Evolutionary conservation across 2,113 vertebrate species (phyloP).

Genomic region (Tragelaphus scriptus): DNA sequence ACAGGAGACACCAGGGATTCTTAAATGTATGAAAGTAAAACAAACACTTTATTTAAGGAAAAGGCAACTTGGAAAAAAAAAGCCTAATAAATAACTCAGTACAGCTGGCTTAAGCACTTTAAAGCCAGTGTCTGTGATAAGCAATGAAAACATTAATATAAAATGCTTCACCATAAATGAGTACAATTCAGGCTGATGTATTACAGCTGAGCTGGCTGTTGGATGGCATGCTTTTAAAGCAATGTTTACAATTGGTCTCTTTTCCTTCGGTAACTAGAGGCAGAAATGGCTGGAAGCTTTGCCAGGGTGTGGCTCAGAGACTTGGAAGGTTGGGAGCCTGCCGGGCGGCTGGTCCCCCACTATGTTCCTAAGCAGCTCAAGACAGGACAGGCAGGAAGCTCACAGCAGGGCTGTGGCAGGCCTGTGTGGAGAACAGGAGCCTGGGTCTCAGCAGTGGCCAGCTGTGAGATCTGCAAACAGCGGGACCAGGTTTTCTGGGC

Average conservation of each 20-base stretch:
- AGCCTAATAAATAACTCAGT: slow-evolving; percentile 80
- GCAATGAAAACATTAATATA: slow-evolving; percentile 83
- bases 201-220: slow-evolving; percentile 62
- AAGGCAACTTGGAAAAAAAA: slow-evolving; percentile 66
- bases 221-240: slow-evolving; percentile 77
- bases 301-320: slow-evolving; percentile 37
- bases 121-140: slow-evolving; percentile 81
- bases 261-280: slow-evolving; percentile 74
- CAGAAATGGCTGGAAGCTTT: slow-evolving; percentile 27
- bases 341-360: not conserved
- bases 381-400: not conserved
- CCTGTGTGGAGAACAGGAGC: not conserved
- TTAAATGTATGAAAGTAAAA: slow-evolving; percentile 48
- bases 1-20: slow-evolving; percentile 56
- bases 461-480: not conserved
- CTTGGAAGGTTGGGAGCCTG: not conserved
- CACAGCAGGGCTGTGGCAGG: not conserved
- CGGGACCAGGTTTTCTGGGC: not conserved
- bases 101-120: slow-evolving; percentile 80
- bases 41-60: slow-evolving; percentile 77
- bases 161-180: slow-evolving; percentile 78
- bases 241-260: slow-evolving; percentile 77
- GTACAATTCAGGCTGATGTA: slow-evolving; percentile 79
- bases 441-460: not conserved
- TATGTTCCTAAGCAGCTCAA: not conserved